A percentile compares a stretch with the other conserved stretches of the same genome.
Evolutionary conservation across 2,113 vertebrate species (phyloP).

Genomic region (Orthonyx spaldingii): DNA sequence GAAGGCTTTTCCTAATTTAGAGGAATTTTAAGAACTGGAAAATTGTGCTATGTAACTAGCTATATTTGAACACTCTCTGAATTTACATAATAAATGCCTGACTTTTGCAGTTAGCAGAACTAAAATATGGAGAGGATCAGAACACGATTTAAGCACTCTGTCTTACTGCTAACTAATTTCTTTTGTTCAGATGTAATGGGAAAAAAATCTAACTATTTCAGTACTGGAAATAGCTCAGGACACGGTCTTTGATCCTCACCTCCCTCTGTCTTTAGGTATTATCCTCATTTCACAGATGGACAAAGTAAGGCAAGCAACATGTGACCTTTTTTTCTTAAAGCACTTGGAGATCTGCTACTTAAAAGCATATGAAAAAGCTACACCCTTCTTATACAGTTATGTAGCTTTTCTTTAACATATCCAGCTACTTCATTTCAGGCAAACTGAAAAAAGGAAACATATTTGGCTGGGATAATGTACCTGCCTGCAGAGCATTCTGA

Average conservation of each 20-base stretch:
- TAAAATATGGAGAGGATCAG: conserved; percentile 22
- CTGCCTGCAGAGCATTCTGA: conserved; percentile 16
- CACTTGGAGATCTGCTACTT: neutral
- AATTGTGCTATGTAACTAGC: neutral
- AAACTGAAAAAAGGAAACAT: neutral
- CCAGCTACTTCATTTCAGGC: neutral
- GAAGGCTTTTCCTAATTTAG: conserved; percentile 28
- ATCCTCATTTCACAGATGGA: neutral
- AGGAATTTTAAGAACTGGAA: conserved; percentile 35
- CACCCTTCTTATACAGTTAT: neutral
- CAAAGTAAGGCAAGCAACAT: neutral
- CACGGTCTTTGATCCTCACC: neutral
- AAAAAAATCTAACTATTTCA: neutral
- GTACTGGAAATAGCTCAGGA: neutral
- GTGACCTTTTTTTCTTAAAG: neutral
- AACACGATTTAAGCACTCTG: neutral
- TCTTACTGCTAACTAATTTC: conserved; percentile 7
- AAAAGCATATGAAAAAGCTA: neutral
- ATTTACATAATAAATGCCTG: conserved; percentile 45
- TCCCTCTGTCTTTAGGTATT: neutral
- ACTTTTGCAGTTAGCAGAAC: conserved; percentile 33
- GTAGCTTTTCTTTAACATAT: conserved; percentile 15
- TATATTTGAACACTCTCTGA: neutral
- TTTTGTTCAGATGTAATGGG: conserved; percentile 25
- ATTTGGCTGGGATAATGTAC: conserved; percentile 10